Evolutionary conservation across 2,888 invertebrate genomes (phyloP), one percentile per base, ranked within the genome.

Genomic region (Polyommatus icarus): DNA sequence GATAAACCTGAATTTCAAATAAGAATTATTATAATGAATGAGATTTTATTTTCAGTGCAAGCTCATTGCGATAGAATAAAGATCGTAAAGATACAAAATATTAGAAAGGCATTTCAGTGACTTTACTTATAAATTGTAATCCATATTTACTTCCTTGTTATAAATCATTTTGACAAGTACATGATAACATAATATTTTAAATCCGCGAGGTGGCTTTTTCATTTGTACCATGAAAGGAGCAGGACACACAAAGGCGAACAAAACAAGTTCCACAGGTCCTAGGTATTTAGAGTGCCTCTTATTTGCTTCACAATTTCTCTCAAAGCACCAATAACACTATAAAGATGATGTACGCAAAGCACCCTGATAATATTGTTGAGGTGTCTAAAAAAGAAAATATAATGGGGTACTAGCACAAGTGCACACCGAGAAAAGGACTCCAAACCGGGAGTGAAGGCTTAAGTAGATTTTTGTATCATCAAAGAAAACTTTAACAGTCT

Each of bases 221-320:
- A 61, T 32, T 59, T 61, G 36, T 61, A 61, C 8, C 40, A 80
- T 78, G 83, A 84, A 85, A 83, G 83, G 80, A 83, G 83, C 82
- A 50, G 75, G 15, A 84, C 78, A 78, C 50, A 78, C 77, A 78
- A 83, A 83, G 81, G 81, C 78, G 83, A 85, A 82, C 81, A 79
- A 87, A 90, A 91, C 91, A 80, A 87, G 91, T 88, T 85, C 84
- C 83, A 88, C 90, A 80, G 83, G 90, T 89, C 83, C 85, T 84
- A 83, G 81, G 84, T 88, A 87, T 86, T 83, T 84, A 84, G 87
- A 85, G 87, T 85, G 84, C 83, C 85, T 87, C 87, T 85, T 88
- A 85, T 86, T 85, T 81, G 84, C 84, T 87, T 87, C 90, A 87
- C 86, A 89, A 91, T 90, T 90, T 88, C 87, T 89, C 88, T 87